Conservation (phyloP, 2,888 invertebrate genomes). For the Agriopis aurantiaria region DNA sequence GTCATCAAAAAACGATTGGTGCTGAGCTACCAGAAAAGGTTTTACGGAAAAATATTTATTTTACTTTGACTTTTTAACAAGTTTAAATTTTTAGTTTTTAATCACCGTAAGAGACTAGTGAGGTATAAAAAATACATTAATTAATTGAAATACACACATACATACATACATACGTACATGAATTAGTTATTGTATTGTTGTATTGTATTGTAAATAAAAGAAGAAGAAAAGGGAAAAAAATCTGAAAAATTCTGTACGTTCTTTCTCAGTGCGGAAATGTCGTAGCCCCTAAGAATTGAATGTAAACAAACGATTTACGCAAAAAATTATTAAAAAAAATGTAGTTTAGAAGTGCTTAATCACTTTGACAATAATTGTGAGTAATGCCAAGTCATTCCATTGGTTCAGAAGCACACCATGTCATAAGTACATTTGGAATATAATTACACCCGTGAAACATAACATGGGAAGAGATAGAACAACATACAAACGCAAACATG, state of each 20-base stretch:
- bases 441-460: slow-evolving; percentile 43
- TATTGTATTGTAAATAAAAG: no score
- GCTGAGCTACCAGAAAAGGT: not conserved
- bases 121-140: slow-evolving; percentile 1
- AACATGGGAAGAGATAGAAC: slow-evolving; percentile 51
- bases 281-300: not conserved
- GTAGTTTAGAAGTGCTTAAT: not conserved
- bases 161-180: no score
- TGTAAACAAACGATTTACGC: not conserved
- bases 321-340: not conserved
- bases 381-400: not conserved
- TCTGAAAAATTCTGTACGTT: not conserved
- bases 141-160: no score
- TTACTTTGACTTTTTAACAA: slow-evolving; percentile 5
- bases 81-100: slow-evolving; percentile 17
- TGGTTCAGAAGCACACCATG: not conserved
- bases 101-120: slow-evolving; percentile 12
- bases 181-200: no score
- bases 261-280: not conserved
- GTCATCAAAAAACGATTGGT: not conserved
- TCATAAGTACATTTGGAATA: slow-evolving; percentile 4
- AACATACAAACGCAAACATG: slow-evolving; percentile 54
- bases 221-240: not conserved
- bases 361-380: not conserved
- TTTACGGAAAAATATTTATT: not conserved